Percentiles rank a stretch among this genome's conserved stretches.
phyloP scores from a whole-genome alignment of 2,113 vertebrate genomes.

The Urocolius indicus region DNA sequence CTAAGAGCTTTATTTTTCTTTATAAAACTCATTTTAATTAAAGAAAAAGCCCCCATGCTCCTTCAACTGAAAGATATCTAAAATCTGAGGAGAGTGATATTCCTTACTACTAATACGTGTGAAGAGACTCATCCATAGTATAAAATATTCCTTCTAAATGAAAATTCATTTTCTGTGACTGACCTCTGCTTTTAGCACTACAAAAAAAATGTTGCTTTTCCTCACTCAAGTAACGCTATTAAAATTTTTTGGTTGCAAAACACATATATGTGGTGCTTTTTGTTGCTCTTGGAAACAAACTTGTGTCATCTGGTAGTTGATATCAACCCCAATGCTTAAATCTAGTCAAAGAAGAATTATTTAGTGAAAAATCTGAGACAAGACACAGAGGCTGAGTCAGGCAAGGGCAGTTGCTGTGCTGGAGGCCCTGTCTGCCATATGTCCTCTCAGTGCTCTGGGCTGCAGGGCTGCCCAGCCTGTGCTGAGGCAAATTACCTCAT shows the following conservation, averaged over 20 bases:
- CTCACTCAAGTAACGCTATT: background rate
- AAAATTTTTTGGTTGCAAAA: background rate
- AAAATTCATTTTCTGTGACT: background rate
- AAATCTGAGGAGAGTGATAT: background rate
- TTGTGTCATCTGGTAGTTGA: background rate
- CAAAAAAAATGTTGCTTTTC: background rate
- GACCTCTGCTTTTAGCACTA: background rate
- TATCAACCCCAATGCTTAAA: background rate
- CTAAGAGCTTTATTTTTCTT: background rate
- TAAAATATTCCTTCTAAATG: background rate
- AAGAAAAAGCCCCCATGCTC: background rate
- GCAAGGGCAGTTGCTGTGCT: rapidly evolving
- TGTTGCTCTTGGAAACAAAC: background rate
- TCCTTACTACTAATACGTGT: background rate
- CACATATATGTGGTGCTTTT: rapidly evolving
- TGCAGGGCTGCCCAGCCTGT: too few species aligned
- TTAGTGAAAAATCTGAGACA: background rate
- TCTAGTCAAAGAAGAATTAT: background rate
- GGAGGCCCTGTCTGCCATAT: rapidly evolving
- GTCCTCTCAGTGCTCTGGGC: background rate
- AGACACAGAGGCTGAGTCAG: rapidly evolving
- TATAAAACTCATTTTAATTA: slow-evolving; percentile 3
- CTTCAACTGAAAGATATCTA: background rate
- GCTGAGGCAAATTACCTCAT: background rate
- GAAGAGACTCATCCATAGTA: background rate